phyloP scores from a whole-genome alignment of 2,888 invertebrate species.

The Mongoloraphidia duomilia region DNA sequence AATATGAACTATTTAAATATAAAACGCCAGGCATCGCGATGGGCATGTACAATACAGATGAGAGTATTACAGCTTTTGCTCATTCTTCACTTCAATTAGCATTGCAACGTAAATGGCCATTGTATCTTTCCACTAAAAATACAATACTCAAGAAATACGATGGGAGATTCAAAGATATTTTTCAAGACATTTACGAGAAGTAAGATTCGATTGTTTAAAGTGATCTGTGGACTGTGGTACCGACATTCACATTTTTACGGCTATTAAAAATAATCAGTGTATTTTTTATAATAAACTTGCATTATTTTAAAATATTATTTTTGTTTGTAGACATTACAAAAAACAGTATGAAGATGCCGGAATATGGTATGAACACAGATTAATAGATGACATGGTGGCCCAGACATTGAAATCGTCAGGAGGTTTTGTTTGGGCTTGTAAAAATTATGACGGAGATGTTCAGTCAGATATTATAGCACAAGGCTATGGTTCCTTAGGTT shows the following conservation, averaged over 20 bases:
- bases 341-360: slow-evolving; percentile 56
- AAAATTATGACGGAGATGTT: slow-evolving; percentile 87
- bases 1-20: slow-evolving; percentile 51
- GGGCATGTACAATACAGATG: slow-evolving; percentile 86
- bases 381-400: slow-evolving; percentile 89
- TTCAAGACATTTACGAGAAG: slow-evolving; percentile 76
- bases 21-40: slow-evolving; percentile 61
- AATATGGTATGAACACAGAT: slow-evolving; percentile 83
- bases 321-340: slow-evolving; percentile 47
- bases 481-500: slow-evolving; percentile 67
- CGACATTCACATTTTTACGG: not conserved
- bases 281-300: not conserved
- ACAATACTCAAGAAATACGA: slow-evolving; percentile 82
- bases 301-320: slow-evolving; percentile 1
- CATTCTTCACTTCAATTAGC: slow-evolving; percentile 82
- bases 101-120: slow-evolving; percentile 68
- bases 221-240: not conserved
- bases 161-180: slow-evolving; percentile 84
- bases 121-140: slow-evolving; percentile 85
- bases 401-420: slow-evolving; percentile 71
- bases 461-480: slow-evolving; percentile 77
- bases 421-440: slow-evolving; percentile 85
- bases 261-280: not conserved
- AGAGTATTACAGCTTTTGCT: slow-evolving; percentile 70
- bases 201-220: slow-evolving; percentile 25